Conservation (phyloP, 2,113 vertebrate genomes). For the Nematolebias whitei region DNA sequence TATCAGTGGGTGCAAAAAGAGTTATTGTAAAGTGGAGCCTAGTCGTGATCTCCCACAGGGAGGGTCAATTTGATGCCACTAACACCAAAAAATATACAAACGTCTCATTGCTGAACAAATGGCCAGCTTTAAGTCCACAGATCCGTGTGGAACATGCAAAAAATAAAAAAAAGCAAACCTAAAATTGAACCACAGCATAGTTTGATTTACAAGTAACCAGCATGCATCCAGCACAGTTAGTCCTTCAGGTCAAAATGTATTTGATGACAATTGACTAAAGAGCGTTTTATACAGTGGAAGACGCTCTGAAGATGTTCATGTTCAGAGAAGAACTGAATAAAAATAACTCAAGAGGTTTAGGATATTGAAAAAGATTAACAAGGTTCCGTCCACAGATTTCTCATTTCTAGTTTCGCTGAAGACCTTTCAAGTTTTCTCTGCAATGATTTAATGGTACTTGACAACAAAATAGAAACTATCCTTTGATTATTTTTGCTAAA, state of each 20-base stretch:
- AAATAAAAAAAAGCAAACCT: constrained; percentile 12
- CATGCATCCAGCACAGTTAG: constrained; percentile 23
- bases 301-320: no score
- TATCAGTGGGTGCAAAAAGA: background rate
- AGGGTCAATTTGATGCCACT: constrained; percentile 11
- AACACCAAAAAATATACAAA: background rate
- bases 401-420: background rate
- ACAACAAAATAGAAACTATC: background rate
- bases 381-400: no score
- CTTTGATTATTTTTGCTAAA: background rate
- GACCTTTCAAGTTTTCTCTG: background rate
- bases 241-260: background rate
- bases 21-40: background rate
- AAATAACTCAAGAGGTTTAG: no score
- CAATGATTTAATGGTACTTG: background rate
- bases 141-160: constrained; percentile 17
- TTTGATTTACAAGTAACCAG: background rate
- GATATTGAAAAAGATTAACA: no score
- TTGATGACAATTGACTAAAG: background rate
- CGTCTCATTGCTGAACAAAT: background rate
- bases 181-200: constrained; percentile 1
- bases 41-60: background rate
- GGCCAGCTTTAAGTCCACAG: background rate
- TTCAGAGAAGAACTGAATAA: no score
- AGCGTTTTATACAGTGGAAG: no score